phyloP scores from a whole-genome alignment of 2,113 vertebrate genomes.

The Isichthys henryi region DNA sequence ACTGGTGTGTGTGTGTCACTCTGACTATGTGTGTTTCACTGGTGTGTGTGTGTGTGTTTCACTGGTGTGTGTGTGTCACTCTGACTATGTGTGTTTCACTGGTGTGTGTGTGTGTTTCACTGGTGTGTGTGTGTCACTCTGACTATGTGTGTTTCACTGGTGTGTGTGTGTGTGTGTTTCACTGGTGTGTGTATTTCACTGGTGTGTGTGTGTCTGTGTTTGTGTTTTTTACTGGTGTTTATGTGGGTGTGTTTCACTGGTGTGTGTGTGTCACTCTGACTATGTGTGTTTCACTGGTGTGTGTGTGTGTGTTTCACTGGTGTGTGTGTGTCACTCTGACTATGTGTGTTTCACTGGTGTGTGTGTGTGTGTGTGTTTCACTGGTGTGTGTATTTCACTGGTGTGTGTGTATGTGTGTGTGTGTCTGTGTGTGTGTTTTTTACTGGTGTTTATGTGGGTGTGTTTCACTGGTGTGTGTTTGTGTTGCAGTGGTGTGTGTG shows the following conservation, averaged over 20 bases:
- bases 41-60: conserved; percentile 12
- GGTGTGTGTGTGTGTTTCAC: not conserved
- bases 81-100: too few species aligned
- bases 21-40: not conserved
- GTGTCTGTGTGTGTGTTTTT: not conserved
- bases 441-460: too few species aligned
- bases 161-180: not conserved
- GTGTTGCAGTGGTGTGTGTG: not conserved
- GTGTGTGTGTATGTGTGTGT: too few species aligned
- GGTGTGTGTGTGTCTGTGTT: not conserved
- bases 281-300: not conserved
- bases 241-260: not conserved
- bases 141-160: not conserved
- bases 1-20: not conserved
- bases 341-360: not conserved
- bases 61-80: not conserved
- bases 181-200: not conserved
- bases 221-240: not conserved
- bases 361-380: not conserved
- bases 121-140: not conserved
- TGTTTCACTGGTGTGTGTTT: not conserved
- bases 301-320: not conserved
- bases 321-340: not conserved
- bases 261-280: too few species aligned
- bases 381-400: not conserved